Evolutionary conservation across 1,140 invertebrate genomes (phyloP).

Genomic region (Scaptomyza graminum): DNA sequence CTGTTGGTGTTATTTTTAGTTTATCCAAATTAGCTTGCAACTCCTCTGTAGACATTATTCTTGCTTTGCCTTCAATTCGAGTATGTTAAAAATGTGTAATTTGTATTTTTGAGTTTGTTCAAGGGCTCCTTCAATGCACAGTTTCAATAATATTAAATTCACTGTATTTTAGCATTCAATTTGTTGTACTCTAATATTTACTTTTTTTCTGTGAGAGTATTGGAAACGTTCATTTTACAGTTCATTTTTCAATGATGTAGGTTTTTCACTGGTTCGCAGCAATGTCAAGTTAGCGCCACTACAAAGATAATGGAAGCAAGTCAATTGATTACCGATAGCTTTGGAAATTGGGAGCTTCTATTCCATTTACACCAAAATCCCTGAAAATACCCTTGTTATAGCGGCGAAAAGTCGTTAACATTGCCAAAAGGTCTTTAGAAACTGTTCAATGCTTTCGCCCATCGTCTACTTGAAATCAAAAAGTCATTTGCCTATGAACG

Average conservation of each 20-base stretch:
- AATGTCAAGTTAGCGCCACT: not conserved
- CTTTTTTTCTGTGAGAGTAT: conserved; percentile 28
- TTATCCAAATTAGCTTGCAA: conserved; percentile 84
- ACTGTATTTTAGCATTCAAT: not conserved
- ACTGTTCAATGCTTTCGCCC: too few species aligned
- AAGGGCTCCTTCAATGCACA: not conserved
- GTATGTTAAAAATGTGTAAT: not conserved
- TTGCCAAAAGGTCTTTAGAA: too few species aligned
- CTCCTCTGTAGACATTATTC: conserved; percentile 67
- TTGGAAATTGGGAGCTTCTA: too few species aligned
- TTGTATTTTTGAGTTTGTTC: not conserved
- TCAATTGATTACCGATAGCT: too few species aligned
- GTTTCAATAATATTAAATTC: not conserved
- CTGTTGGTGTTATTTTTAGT: conserved; percentile 84
- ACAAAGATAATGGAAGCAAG: too few species aligned
- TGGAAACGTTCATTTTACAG: conserved; percentile 17
- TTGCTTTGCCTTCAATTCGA: not conserved
- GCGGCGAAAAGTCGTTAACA: too few species aligned
- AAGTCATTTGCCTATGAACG: too few species aligned
- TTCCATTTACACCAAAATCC: too few species aligned
- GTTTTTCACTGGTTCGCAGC: conserved; percentile 2
- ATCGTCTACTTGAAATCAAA: too few species aligned
- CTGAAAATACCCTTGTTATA: too few species aligned
- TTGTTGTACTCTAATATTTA: conserved; percentile 37
- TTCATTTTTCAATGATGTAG: conserved; percentile 8